Evolutionary conservation across 2,797 vertebrate genomes (phyloP), one percentile per base, ranked within the genome.

Genomic region (Hypotaenidia philippensis): DNA sequence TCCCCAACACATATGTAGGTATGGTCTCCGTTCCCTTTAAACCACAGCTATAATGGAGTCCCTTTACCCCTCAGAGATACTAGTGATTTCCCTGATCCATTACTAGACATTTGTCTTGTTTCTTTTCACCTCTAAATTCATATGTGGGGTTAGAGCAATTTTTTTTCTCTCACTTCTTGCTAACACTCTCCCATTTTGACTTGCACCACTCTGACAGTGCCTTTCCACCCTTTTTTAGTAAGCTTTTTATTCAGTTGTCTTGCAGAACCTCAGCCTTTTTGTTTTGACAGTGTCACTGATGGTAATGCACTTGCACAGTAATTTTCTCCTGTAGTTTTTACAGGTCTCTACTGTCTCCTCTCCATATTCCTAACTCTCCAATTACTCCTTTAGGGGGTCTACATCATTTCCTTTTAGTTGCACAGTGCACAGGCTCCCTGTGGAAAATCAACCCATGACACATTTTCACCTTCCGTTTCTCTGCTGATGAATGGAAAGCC

Each of bases 231-330:
- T 34, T 79, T 57, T 80, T 90, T 31, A 71, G 22, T 50, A 40
- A 71, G 60, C 11, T 47, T 89, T 95, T 79, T 87, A 40, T 70
- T 92, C 52, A 49, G 27, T 20, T 90, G 31, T 71, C 71, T 89
- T 80, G 29, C 14, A 75, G 56, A 80, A 90, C 65, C 15, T 80
- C 64, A 87, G 31, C 23, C 22, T 74, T 83, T 77, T 56, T 81
- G 71, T 94, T 96, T 96, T 92, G 83, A 91, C 71, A 74, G 6
- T 70, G 60, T 74, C 56, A 25, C 26, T 71, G 53, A 31, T 68
- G 34, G 31, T 69, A 90, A 90, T 59, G 27, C 38, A 65, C 72
- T 84, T 56, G 29, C 25, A 78, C 83, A 84, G 49, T 59, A 3
- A 31, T 87, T 87, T 94, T 61, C 68, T 57, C 38, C 49, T 70